Evolutionary conservation across 2,888 invertebrate genomes (phyloP).

Genomic region (Cremastobaeus sp.): DNA sequence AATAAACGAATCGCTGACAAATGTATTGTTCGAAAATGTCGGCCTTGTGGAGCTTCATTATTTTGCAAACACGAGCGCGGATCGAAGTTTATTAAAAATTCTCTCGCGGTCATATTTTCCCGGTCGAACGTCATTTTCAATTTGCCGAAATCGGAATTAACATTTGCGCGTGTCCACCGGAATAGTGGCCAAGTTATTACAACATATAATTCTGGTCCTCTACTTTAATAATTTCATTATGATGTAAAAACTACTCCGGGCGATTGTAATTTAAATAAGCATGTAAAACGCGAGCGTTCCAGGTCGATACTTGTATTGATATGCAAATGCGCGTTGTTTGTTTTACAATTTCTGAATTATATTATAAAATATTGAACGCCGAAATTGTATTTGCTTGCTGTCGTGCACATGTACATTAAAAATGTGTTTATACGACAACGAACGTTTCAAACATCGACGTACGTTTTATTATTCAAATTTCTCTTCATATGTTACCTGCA

Average conservation of each 20-base stretch:
- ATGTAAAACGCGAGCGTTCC: no score
- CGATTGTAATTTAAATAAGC: background rate
- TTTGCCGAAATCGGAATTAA: no score
- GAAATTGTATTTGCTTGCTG: slow-evolving; percentile 23
- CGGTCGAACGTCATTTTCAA: no score
- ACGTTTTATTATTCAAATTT: no score
- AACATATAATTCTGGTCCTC: no score
- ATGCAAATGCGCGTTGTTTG: slow-evolving; percentile 15
- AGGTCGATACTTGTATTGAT: slow-evolving; percentile 9
- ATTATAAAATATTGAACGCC: slow-evolving; percentile 11
- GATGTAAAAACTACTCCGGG: background rate
- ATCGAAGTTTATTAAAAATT: no score
- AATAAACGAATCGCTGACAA: slow-evolving; percentile 15
- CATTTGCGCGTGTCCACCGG: no score
- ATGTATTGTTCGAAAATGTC: slow-evolving; percentile 8
- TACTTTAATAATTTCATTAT: no score
- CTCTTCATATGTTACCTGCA: no score
- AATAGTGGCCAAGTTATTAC: no score
- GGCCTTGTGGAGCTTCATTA: background rate
- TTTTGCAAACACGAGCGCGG: background rate
- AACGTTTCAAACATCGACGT: no score
- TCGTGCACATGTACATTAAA: slow-evolving; percentile 14
- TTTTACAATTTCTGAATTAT: slow-evolving; percentile 11
- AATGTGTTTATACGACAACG: slow-evolving; percentile 20
- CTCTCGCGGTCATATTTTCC: no score